Evolutionary conservation across 2,888 invertebrate species (phyloP).

Genomic region (Lutraria lutraria): DNA sequence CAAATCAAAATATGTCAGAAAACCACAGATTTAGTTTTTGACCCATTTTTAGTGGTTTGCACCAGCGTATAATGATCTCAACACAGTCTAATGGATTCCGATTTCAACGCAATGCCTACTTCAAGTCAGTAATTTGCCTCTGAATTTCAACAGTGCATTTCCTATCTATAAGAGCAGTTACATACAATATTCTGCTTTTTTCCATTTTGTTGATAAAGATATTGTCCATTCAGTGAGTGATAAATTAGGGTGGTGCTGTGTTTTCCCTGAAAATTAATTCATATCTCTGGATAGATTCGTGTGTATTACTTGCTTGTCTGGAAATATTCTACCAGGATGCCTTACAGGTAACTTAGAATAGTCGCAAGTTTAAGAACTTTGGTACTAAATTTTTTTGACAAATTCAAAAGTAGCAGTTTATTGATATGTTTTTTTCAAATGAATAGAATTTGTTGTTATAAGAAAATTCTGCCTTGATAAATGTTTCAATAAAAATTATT

Average conservation of each 20-base stretch:
- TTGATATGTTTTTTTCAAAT: no score
- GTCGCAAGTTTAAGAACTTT: background rate
- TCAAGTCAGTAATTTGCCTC: conserved; percentile 14
- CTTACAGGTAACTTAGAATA: conserved; percentile 21
- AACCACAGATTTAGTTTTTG: background rate
- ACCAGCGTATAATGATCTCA: background rate
- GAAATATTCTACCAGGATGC: background rate
- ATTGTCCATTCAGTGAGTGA: conserved; percentile 16
- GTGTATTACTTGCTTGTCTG: background rate
- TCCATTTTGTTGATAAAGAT: background rate
- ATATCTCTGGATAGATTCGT: background rate
- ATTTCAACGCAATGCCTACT: conserved; percentile 17
- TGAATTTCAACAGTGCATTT: conserved; percentile 37
- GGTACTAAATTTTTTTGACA: no score
- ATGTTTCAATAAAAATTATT: no score
- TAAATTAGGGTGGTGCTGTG: conserved; percentile 17
- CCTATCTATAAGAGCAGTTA: conserved; percentile 16
- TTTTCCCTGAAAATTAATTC: conserved; percentile 24
- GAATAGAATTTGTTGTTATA: no score
- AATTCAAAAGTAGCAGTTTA: no score
- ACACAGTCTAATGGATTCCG: background rate
- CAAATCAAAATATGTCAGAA: background rate
- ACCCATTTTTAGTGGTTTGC: conserved; percentile 10
- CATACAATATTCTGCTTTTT: background rate
- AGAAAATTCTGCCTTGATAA: no score